Conservation (phyloP, 2,888 invertebrate genomes). For the Drosophila meridionalis region DNA sequence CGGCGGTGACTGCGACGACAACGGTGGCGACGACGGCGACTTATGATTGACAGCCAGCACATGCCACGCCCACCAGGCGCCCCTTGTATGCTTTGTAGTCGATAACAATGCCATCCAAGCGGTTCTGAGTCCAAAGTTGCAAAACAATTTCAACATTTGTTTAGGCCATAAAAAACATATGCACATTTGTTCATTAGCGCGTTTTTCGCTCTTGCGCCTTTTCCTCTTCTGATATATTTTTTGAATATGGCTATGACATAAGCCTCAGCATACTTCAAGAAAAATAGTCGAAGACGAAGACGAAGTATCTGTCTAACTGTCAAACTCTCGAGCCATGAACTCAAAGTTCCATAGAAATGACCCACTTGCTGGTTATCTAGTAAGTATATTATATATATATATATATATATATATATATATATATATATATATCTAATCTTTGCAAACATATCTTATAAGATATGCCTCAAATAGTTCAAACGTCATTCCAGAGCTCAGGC, state of each 20-base stretch:
- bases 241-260: not conserved
- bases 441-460: not conserved
- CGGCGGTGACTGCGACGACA: slow-evolving; percentile 23
- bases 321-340: not conserved
- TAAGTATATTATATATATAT: not conserved
- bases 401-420: no score
- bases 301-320: not conserved
- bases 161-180: slow-evolving; percentile 37
- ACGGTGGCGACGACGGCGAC: slow-evolving; percentile 29
- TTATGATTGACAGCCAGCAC: slow-evolving; percentile 40
- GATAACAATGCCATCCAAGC: slow-evolving; percentile 56
- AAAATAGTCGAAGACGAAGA: not conserved
- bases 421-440: not conserved
- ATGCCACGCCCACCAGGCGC: not conserved
- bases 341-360: not conserved
- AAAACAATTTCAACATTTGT: slow-evolving; percentile 54
- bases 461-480: no score
- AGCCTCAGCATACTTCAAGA: not conserved
- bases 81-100: slow-evolving; percentile 18
- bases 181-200: slow-evolving; percentile 35
- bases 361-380: not conserved
- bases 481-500: no score
- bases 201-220: not conserved
- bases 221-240: not conserved
- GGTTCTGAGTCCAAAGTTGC: slow-evolving; percentile 54